phyloP scores from a whole-genome alignment of 1,140 invertebrate genomes.

The Parasteatoda tepidariorum region DNA sequence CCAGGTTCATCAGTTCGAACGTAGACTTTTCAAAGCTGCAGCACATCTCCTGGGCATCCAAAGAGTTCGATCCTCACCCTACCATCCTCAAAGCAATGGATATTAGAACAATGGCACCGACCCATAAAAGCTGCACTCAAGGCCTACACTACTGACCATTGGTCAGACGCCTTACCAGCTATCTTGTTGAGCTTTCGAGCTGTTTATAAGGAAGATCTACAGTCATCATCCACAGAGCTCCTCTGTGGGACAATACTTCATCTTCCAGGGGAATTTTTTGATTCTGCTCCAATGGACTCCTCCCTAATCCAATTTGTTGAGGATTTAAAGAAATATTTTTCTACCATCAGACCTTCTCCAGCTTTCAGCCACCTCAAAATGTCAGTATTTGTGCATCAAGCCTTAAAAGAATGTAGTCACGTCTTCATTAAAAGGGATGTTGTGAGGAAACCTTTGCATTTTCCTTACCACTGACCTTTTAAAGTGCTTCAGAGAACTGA shows the following conservation, averaged over 20 bases:
- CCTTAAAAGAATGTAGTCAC: background rate
- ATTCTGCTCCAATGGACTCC: background rate
- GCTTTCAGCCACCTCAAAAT: background rate
- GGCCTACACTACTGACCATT: constrained; percentile 4
- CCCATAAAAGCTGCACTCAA: constrained; percentile 67
- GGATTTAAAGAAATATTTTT: background rate
- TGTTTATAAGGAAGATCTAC: constrained; percentile 64
- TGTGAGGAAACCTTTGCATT: background rate
- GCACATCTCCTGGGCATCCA: background rate
- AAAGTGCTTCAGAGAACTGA: too few species aligned
- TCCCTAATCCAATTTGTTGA: background rate
- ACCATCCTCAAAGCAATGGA: constrained; percentile 67
- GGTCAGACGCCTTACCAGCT: constrained; percentile 60
- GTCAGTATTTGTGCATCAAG: background rate
- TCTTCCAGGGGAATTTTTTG: constrained; percentile 61
- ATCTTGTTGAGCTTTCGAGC: constrained; percentile 66
- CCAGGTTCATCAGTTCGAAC: constrained; percentile 69
- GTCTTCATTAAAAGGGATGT: background rate
- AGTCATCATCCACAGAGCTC: constrained; percentile 51
- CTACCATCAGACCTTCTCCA: background rate
- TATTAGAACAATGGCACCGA: constrained; percentile 68
- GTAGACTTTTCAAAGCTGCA: background rate
- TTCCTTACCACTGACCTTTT: background rate
- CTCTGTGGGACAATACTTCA: constrained; percentile 59
- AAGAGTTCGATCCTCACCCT: constrained; percentile 1